These are phyloP conservation scores for Dolichotis patagonum DNA, from an alignment of 2,113 vertebrate genomes.

Conservation along the genomic window DNA sequence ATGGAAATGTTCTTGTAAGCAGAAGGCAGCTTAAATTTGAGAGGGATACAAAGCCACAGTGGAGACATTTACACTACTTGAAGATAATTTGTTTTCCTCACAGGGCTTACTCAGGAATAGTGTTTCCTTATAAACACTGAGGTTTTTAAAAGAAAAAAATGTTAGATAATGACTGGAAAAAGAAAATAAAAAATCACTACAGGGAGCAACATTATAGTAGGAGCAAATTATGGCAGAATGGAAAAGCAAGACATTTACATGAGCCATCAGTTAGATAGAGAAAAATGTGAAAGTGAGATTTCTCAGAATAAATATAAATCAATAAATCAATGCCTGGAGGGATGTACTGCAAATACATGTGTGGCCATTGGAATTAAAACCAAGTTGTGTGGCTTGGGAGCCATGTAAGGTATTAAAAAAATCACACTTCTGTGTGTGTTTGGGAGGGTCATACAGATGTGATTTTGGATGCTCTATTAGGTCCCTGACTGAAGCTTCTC, in stretches of 20 bases:
- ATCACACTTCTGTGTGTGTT: background rate
- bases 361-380: background rate
- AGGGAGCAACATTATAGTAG: background rate
- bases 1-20: constrained; percentile 5
- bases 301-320: background rate
- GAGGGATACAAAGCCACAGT: background rate
- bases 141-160: constrained; percentile 14
- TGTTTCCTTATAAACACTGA: background rate
- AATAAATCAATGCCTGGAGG: background rate
- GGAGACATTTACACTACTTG: background rate
- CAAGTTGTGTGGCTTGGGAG: background rate
- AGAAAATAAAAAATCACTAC: background rate
- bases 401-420: background rate
- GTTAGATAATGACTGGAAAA: background rate
- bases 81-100: constrained; percentile 42
- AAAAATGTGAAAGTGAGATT: background rate
- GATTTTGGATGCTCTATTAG: background rate
- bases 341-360: background rate
- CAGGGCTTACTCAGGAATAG: background rate
- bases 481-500: no score
- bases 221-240: background rate
- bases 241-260: background rate
- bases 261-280: background rate
- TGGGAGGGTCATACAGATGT: background rate
- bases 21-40: constrained; percentile 20